A percentile compares a stretch with the other conserved stretches of the same genome.
phyloP scores from a whole-genome alignment of 2,113 vertebrate genomes.

The Spilogale gracilis region DNA sequence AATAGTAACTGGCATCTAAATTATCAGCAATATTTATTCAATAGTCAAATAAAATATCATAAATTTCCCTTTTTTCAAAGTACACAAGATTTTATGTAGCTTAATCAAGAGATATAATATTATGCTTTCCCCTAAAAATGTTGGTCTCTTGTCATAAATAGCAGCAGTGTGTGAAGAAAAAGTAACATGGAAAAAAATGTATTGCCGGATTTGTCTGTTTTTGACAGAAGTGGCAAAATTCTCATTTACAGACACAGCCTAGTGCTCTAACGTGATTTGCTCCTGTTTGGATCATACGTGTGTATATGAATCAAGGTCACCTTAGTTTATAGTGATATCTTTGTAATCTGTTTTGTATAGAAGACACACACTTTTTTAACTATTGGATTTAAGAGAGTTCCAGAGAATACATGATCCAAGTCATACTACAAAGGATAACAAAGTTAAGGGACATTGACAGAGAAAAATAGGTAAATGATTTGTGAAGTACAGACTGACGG shows the following conservation, averaged over 20 bases:
- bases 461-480: neutral
- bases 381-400: neutral
- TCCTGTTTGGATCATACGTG: neutral
- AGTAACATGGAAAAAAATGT: neutral
- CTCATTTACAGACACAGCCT: neutral
- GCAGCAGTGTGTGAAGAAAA: neutral
- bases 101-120: neutral
- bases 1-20: neutral
- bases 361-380: neutral
- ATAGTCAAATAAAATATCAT: neutral
- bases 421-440: neutral
- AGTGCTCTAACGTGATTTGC: neutral
- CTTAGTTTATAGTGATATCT: neutral
- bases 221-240: slow-evolving; percentile 4
- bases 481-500: neutral
- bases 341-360: neutral
- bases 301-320: neutral
- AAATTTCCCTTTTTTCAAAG: neutral
- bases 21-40: neutral
- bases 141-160: neutral
- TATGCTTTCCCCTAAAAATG: neutral
- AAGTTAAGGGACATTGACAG: neutral
- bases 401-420: neutral
- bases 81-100: neutral
- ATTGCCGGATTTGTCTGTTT: neutral